These are phyloP conservation scores for Neodiprion lecontei DNA, from an alignment of 1,140 invertebrate genomes.

Conservation along the genomic window DNA sequence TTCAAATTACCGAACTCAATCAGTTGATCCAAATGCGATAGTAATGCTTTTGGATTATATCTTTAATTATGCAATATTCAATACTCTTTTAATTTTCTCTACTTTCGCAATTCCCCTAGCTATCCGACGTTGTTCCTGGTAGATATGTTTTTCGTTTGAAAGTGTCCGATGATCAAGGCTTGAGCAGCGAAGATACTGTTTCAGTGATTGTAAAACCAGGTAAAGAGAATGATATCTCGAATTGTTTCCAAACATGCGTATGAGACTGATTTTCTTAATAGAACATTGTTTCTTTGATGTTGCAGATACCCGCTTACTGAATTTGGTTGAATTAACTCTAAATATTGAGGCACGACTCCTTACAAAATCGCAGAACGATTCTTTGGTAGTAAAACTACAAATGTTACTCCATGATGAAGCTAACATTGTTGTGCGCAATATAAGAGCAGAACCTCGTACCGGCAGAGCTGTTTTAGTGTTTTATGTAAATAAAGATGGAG, in stretches of 20 bases:
- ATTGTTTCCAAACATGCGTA: neutral
- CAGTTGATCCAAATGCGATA: neutral
- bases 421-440: constrained; percentile 69
- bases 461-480: constrained; percentile 69
- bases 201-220: constrained; percentile 84
- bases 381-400: constrained; percentile 77
- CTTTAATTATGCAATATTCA: constrained; percentile 8
- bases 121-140: constrained; percentile 85
- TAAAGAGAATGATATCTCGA: constrained; percentile 38
- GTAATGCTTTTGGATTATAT: neutral
- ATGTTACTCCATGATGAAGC: constrained; percentile 75
- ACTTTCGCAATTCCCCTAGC: constrained; percentile 57
- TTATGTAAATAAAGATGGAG: constrained; percentile 65
- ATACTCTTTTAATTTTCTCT: constrained; percentile 18
- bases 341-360: constrained; percentile 76
- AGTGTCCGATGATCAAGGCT: constrained; percentile 88
- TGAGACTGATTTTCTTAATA: constrained; percentile 12
- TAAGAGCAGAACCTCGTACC: constrained; percentile 66
- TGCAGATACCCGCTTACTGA: constrained; percentile 73
- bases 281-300: constrained; percentile 28
- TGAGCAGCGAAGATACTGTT: constrained; percentile 79
- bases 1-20: neutral
- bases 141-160: constrained; percentile 88
- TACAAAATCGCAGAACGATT: constrained; percentile 77
- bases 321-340: constrained; percentile 82